phyloP scores from a whole-genome alignment of 2,888 invertebrate species.

The Chymomyza fuscimana region DNA sequence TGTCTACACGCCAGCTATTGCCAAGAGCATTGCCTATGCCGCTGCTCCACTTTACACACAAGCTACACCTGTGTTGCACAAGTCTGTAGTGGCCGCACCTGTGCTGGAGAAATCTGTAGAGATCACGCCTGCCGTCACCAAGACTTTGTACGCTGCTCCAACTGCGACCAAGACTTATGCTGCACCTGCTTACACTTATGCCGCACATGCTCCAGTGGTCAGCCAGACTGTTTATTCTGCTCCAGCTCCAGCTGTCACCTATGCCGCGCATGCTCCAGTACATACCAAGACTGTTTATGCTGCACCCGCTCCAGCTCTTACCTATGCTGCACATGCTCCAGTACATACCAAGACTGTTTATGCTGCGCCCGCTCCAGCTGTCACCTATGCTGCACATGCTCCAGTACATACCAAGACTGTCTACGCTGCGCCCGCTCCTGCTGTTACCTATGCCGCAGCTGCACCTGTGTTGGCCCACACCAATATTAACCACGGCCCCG shows the following conservation, averaged over 20 bases:
- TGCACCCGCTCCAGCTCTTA: slow-evolving; percentile 31
- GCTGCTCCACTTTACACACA: slow-evolving; percentile 66
- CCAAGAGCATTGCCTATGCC: slow-evolving; percentile 67
- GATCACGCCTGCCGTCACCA: slow-evolving; percentile 56
- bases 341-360: slow-evolving; percentile 19
- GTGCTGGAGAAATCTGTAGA: slow-evolving; percentile 33
- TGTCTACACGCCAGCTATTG: slow-evolving; percentile 79
- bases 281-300: slow-evolving; percentile 21
- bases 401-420: slow-evolving; percentile 62
- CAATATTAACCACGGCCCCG: slow-evolving; percentile 64
- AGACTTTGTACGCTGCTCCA: slow-evolving; percentile 46
- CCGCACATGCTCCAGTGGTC: slow-evolving; percentile 42
- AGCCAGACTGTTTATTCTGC: slow-evolving; percentile 11
- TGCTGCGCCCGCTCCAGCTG: slow-evolving; percentile 34
- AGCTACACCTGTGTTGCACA: slow-evolving; percentile 52
- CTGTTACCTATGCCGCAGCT: slow-evolving; percentile 54
- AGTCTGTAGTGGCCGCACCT: slow-evolving; percentile 43
- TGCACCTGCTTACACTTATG: slow-evolving; percentile 75
- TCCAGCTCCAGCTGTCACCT: slow-evolving; percentile 34
- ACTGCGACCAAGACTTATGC: slow-evolving; percentile 52
- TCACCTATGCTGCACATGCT: slow-evolving; percentile 47
- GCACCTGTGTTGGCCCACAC: slow-evolving; percentile 56
- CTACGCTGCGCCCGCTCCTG: slow-evolving; percentile 59
- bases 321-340: slow-evolving; percentile 40
- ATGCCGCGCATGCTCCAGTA: slow-evolving; percentile 33